Base-by-base conservation (phyloP, 2,113 vertebrate genomes). In the Scartelaos histophorus region DNA sequence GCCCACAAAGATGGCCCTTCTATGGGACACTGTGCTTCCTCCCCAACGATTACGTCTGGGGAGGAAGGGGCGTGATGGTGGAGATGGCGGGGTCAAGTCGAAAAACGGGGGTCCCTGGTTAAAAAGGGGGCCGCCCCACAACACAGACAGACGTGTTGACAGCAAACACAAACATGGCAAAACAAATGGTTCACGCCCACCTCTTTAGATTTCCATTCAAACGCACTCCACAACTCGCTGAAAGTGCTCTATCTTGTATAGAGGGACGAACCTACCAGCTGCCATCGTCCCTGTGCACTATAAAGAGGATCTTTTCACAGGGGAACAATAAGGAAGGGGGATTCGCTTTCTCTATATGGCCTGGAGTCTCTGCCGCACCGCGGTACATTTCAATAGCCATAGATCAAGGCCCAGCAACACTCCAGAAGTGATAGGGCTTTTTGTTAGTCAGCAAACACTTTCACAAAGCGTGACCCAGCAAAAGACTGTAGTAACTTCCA, bases 151-250 rank as follows among this genome's bases (percentile, higher is more conserved):
- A 90, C 91, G 91, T 92, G 91, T 93, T 94, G 93, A 94, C 94
- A 94, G 93, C 93, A 94, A 94, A 94, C 93, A 94, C 93, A 94
- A 94, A 94, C 92, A 94, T 88, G 78, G 91, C 92, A 93, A 94
- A 94, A 94, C 92, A 94, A 94, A 93, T 93, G 92, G 92, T 92
- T 92, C 92, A 91, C 93, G 92, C 94, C 93, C 87, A 93, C 92
- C 93, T 93, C 92, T 94, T 94, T 94, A 93, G 92, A 93, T 92
- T 94, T 91, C 93, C 87, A 94, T 94, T 94, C 90, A 92, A 93
- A 92, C 79, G 90, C 92, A 93, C 92, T 94, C 93, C 91, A 90
- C 90, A 91, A 89, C 89, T 93, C 90, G 82, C 89, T 90, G 90
- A 91, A 93, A 93, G 89, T 92, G 86, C 90, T 92, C 87, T 89